Conservation (phyloP, 2,888 invertebrate species). For the Brachypalpus laphriformis region DNA sequence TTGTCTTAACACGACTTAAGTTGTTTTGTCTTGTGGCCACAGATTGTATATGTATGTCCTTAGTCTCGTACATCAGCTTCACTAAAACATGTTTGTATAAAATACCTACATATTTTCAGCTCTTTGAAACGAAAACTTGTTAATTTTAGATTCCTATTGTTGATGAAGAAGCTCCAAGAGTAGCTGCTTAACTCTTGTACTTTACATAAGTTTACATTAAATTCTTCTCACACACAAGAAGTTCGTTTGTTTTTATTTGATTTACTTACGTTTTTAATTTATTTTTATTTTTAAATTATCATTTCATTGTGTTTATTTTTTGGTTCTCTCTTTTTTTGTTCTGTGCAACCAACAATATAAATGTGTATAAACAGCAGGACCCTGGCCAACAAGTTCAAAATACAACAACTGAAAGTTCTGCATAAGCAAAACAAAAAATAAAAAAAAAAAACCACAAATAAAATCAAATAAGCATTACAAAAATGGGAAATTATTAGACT, state of each 20-base stretch:
- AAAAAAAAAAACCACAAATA: constrained; percentile 48
- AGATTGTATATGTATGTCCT: too few species aligned
- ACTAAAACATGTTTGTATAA: background rate
- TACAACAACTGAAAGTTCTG: constrained; percentile 83
- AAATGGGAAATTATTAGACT: constrained; percentile 57
- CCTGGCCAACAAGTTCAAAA: constrained; percentile 82
- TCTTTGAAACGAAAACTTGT: background rate
- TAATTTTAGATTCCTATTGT: constrained; percentile 26
- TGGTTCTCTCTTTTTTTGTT: constrained; percentile 41
- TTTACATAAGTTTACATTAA: constrained; percentile 19
- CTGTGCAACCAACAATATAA: constrained; percentile 53
- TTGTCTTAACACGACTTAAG: too few species aligned
- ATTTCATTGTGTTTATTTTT: constrained; percentile 68
- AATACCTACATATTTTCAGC: background rate
- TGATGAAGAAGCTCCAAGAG: constrained; percentile 2
- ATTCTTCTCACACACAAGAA: constrained; percentile 18
- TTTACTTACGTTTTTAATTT: background rate
- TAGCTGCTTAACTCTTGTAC: constrained; percentile 27
- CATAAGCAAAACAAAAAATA: constrained; percentile 77
- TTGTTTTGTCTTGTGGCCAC: too few species aligned
- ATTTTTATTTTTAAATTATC: constrained; percentile 34
- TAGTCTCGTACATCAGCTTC: background rate
- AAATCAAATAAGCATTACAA: constrained; percentile 67
- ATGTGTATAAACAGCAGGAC: constrained; percentile 76
- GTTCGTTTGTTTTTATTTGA: background rate